Percentiles rank a stretch among this genome's conserved stretches.
These are phyloP conservation scores for Eilema sororculum DNA, from an alignment of 2,888 invertebrate species.

Conservation along the genomic window DNA sequence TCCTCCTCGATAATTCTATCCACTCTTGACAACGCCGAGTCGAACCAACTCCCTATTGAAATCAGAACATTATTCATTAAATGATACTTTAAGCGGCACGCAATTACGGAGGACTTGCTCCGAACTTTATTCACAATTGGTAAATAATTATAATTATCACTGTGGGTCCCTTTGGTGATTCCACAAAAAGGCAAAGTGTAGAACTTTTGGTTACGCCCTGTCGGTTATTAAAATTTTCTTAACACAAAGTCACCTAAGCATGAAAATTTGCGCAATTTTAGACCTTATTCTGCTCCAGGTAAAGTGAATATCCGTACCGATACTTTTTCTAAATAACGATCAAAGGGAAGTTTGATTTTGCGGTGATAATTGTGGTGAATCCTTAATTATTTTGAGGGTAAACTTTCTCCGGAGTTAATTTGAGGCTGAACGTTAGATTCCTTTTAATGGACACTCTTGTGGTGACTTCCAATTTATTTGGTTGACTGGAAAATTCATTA, in stretches of 20 bases:
- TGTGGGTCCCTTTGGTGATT: slow-evolving; percentile 77
- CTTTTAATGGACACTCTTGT: slow-evolving; percentile 85
- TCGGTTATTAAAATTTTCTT: slow-evolving; percentile 82
- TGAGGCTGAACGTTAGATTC: slow-evolving; percentile 81
- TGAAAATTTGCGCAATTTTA: slow-evolving; percentile 54
- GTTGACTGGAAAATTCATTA: slow-evolving; percentile 82
- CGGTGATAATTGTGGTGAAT: slow-evolving; percentile 86
- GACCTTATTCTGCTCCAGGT: slow-evolving; percentile 55
- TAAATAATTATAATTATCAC: slow-evolving; percentile 86
- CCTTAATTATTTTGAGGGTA: slow-evolving; percentile 87
- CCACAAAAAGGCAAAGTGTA: slow-evolving; percentile 81
- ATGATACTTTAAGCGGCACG: slow-evolving; percentile 79
- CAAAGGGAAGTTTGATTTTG: slow-evolving; percentile 85
- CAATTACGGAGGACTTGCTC: slow-evolving; percentile 74
- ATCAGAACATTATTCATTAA: slow-evolving; percentile 77
- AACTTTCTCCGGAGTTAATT: slow-evolving; percentile 85
- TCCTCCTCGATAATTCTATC: slow-evolving; percentile 67
- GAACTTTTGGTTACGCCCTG: slow-evolving; percentile 79
- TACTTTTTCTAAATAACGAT: slow-evolving; percentile 73
- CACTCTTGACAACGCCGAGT: slow-evolving; percentile 63
- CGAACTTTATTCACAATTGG: slow-evolving; percentile 82
- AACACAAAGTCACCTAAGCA: slow-evolving; percentile 66
- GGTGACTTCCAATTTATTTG: slow-evolving; percentile 84
- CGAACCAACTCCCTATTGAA: slow-evolving; percentile 67
- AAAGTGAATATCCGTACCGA: slow-evolving; percentile 63